Evolutionary conservation across 2,888 invertebrate species (phyloP).

Genomic region (Eilema depressum): DNA sequence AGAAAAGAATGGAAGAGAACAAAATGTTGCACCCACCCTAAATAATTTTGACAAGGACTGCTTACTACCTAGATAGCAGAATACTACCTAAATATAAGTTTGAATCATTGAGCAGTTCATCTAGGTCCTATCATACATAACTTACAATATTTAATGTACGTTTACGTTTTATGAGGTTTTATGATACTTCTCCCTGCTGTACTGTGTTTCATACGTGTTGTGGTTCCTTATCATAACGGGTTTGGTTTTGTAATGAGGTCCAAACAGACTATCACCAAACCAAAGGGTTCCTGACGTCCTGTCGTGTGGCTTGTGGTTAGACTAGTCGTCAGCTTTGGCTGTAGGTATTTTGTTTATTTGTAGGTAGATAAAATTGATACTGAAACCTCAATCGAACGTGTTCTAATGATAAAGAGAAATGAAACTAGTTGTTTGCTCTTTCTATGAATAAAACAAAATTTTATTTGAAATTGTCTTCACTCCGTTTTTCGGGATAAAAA

Average conservation of each 20-base stretch:
- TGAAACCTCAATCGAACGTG: neutral
- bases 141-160: too few species aligned
- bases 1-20: neutral
- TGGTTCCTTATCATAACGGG: neutral
- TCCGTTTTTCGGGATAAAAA: neutral
- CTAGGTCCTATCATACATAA: too few species aligned
- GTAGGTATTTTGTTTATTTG: neutral
- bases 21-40: too few species aligned
- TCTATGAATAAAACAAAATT: neutral
- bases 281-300: neutral
- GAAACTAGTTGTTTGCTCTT: neutral
- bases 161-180: too few species aligned
- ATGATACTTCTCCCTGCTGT: too few species aligned
- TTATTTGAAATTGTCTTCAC: neutral
- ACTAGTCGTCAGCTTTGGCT: neutral
- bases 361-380: neutral
- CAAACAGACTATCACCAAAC: neutral
- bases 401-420: neutral
- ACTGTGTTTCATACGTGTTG: neutral
- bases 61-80: too few species aligned
- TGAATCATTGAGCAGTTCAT: too few species aligned
- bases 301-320: neutral
- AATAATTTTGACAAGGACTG: too few species aligned
- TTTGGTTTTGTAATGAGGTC: neutral
- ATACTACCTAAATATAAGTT: too few species aligned